These are phyloP conservation scores for Hormaphis cornu DNA, from an alignment of 1,140 invertebrate genomes.

Conservation along the genomic window DNA sequence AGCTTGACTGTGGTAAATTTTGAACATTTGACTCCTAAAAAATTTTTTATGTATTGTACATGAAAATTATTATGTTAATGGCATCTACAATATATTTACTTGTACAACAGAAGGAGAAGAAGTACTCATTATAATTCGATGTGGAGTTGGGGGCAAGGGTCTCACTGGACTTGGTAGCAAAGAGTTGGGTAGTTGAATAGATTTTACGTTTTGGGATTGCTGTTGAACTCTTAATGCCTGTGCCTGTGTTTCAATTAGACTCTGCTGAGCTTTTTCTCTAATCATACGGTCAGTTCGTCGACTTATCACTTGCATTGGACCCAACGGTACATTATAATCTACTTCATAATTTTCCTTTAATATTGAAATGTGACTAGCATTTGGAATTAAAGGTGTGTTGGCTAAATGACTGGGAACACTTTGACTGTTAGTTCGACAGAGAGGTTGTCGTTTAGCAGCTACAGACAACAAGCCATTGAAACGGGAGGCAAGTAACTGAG, in stretches of 20 bases:
- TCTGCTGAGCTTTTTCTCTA: constrained; percentile 57
- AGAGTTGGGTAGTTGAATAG: constrained; percentile 17
- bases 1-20: constrained; percentile 3
- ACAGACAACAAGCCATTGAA: constrained; percentile 24
- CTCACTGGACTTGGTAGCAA: neutral
- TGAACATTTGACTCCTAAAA: constrained; percentile 24
- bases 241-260: constrained; percentile 37
- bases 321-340: constrained; percentile 72
- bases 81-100: neutral
- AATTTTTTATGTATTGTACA: neutral
- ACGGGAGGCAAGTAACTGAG: constrained; percentile 7
- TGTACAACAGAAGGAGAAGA: constrained; percentile 15
- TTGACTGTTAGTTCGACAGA: constrained; percentile 24
- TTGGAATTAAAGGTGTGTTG: constrained; percentile 22
- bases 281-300: constrained; percentile 73
- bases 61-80: neutral
- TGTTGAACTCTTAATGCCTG: constrained; percentile 33
- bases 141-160: constrained; percentile 5
- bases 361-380: constrained; percentile 22
- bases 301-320: constrained; percentile 73
- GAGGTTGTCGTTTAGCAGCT: constrained; percentile 21
- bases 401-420: neutral
- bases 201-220: constrained; percentile 12
- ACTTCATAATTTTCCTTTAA: constrained; percentile 53
- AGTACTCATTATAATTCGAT: constrained; percentile 23